Evolutionary conservation across 2,113 vertebrate genomes (phyloP), one percentile per base, ranked within the genome.

Genomic region (Gorsachius goisagi): DNA sequence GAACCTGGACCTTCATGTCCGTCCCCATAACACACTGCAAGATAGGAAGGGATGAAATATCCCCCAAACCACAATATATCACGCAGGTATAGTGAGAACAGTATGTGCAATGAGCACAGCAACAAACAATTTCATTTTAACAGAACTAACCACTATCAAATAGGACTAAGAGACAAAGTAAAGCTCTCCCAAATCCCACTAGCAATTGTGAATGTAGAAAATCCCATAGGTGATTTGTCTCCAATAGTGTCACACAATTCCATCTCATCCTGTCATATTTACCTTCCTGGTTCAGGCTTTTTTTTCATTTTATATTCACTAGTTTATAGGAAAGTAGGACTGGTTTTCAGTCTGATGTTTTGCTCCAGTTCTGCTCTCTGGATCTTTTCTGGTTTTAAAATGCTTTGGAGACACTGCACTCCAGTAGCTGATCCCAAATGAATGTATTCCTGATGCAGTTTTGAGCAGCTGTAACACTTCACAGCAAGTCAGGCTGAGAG

Each of bases 181-280:
- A 80, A 92, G 8, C 4, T 77, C 11, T 71, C 7, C 23, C 67
- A 45, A 58, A 15, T 4, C 4, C 3, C 35, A 15, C 4, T 13
- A 39, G 27, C 2, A 72, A 49, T n/a, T 21, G 3, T 11, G 28
- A 71, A 71, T 0, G 0, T 3, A n/a, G 27, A 50, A 91, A 89
- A 75, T 55, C 7, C 30, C 12, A 13, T 4, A 14, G 9, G 4
- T 56, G 12, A 17, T 72, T 71, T 60, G 27, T 35, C 35, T 81
- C 27, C 8, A 58, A 3, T 18, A 39, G 8, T 9, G 1, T 13
- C 18, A 53, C 30, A 60, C 9, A 44, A 39, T 55, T 90, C 30
- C 26, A 75, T 16, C 3, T 82, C 27, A 58, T 69, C 4, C 17
- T 72, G 17, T 28, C 23, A 22, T 13, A 33, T 37, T 45, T 56